Evolutionary conservation across 2,113 vertebrate genomes (phyloP).

Genomic region (Mastomys natalensis): DNA sequence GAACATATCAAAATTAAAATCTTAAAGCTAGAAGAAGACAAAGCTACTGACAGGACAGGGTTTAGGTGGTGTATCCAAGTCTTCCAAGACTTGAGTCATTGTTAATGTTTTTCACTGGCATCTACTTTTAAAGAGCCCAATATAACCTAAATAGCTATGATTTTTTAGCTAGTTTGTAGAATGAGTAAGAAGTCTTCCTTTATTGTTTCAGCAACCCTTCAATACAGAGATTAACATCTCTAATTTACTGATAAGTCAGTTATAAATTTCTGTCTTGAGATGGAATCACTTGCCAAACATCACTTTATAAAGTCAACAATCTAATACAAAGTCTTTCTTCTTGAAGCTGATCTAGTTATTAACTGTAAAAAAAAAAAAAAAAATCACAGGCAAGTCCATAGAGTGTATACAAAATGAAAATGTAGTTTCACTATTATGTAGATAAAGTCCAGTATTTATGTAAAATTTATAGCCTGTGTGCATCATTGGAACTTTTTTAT

Average conservation of each 20-base stretch:
- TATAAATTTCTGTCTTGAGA: slow-evolving; percentile 57
- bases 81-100: neutral
- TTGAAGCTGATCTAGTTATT: slow-evolving; percentile 1
- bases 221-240: neutral
- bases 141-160: neutral
- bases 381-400: neutral
- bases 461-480: slow-evolving; percentile 25
- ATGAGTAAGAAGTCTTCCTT: slow-evolving; percentile 12
- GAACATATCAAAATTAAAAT: slow-evolving; percentile 39
- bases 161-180: neutral
- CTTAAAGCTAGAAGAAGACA: neutral
- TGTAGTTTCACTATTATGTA: slow-evolving; percentile 12
- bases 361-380: neutral
- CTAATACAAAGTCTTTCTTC: neutral
- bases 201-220: slow-evolving; percentile 41
- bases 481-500: slow-evolving; percentile 53
- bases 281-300: slow-evolving; percentile 23
- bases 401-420: slow-evolving; percentile 36
- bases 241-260: slow-evolving; percentile 27
- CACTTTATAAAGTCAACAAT: slow-evolving; percentile 11
- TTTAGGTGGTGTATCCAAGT: neutral
- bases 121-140: neutral
- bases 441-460: slow-evolving; percentile 58
- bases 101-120: neutral
- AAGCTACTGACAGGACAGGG: neutral